Conservation (phyloP, 2,888 invertebrate species). For the Caenorhabditis sinica region DNA sequence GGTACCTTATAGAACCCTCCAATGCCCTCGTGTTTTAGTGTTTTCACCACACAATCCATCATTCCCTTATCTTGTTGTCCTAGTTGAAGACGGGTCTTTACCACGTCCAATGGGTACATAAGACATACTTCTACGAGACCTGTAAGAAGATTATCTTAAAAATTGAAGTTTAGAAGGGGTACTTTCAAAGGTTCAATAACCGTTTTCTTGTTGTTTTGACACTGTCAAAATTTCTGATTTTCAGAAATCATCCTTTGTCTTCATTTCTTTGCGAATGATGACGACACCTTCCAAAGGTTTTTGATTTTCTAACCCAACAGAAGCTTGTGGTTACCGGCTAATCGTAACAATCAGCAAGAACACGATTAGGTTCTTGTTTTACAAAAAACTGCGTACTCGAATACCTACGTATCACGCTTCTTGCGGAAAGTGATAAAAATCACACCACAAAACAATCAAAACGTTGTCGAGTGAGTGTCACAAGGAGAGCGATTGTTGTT, state of each 20-base stretch:
- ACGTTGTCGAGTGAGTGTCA: not conserved
- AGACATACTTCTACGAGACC: conserved; percentile 94
- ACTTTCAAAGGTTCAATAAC: conserved; percentile 5
- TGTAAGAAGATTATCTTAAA: conserved; percentile 78
- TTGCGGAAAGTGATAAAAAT: conserved; percentile 11
- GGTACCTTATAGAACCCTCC: conserved; percentile 77
- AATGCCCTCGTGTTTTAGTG: conserved; percentile 91
- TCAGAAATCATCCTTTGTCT: conserved; percentile 14
- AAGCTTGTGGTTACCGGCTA: conserved; percentile 18
- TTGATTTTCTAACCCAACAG: not conserved
- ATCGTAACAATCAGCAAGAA: conserved; percentile 18
- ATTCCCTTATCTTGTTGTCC: conserved; percentile 88
- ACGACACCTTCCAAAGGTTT: conserved; percentile 6
- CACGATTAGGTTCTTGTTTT: not conserved
- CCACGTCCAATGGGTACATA: conserved; percentile 96
- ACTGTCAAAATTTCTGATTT: not conserved
- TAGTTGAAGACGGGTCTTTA: conserved; percentile 93
- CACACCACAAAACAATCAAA: not conserved
- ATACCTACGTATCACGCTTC: not conserved
- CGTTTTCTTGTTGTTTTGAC: not conserved
- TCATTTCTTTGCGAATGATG: not conserved
- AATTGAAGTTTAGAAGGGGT: no score
- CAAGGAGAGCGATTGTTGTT: conserved; percentile 8
- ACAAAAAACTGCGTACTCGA: conserved; percentile 25
- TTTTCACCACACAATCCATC: conserved; percentile 92